These are phyloP conservation scores for Mesocentrotus franciscanus DNA, from an alignment of 53 echinoderm and acorn worm genomes.

Conservation along the genomic window DNA sequence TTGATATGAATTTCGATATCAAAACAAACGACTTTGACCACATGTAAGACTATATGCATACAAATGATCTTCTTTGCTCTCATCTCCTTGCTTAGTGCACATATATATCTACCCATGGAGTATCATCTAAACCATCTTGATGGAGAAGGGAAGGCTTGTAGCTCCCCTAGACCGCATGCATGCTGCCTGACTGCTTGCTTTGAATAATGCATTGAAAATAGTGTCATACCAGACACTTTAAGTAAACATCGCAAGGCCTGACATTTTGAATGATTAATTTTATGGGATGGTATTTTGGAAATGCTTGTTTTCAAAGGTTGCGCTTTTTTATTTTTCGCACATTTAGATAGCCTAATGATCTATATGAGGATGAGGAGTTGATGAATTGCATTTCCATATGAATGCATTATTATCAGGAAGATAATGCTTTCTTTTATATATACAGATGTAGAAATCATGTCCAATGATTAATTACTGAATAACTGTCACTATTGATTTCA, in stretches of 20 bases:
- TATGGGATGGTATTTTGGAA: slow-evolving; percentile 59
- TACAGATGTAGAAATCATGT: not conserved
- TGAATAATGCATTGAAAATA: slow-evolving; percentile 57
- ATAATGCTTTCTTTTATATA: not conserved
- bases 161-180: slow-evolving; percentile 35
- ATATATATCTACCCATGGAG: not conserved
- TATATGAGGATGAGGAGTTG: not conserved
- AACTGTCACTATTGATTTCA: too few species aligned
- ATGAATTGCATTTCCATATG: not conserved
- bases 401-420: not conserved
- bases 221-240: slow-evolving; percentile 48
- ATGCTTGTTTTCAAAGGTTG: not conserved
- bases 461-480: not conserved
- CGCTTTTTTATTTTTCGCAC: not conserved
- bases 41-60: not conserved
- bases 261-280: slow-evolving; percentile 63
- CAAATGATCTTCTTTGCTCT: not conserved
- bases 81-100: not conserved
- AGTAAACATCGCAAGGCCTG: slow-evolving; percentile 53
- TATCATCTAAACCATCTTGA: not conserved
- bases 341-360: not conserved
- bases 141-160: slow-evolving; percentile 22
- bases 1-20: not conserved
- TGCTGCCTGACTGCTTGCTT: not conserved
- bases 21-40: not conserved